These are phyloP conservation scores for Centropristis striata DNA, from an alignment of 2,113 vertebrate genomes.

Conservation along the genomic window DNA sequence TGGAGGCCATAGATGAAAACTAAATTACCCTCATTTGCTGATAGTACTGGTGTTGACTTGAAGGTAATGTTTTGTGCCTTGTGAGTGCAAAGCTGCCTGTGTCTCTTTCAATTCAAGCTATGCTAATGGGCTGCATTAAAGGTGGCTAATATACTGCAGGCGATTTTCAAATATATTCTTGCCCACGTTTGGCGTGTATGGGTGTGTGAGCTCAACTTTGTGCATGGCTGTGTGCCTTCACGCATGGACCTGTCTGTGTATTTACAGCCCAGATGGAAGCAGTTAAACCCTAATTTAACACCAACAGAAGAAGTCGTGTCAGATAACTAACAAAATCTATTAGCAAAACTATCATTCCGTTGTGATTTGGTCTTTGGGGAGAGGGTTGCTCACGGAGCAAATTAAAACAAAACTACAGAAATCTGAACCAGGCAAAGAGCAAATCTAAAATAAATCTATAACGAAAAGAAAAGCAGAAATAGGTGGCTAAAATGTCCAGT, in stretches of 20 bases:
- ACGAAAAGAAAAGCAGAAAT: slow-evolving; percentile 26
- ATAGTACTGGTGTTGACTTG: slow-evolving; percentile 60
- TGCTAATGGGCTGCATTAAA: slow-evolving; percentile 67
- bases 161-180: slow-evolving; percentile 62
- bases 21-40: slow-evolving; percentile 63
- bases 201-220: slow-evolving; percentile 38
- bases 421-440: slow-evolving; percentile 27
- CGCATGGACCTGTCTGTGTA: slow-evolving; percentile 64
- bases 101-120: slow-evolving; percentile 32
- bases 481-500: slow-evolving; percentile 5
- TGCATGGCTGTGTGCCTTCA: slow-evolving; percentile 54
- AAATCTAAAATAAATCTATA: slow-evolving; percentile 28
- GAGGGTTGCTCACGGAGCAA: slow-evolving; percentile 41
- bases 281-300: slow-evolving; percentile 80
- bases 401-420: slow-evolving; percentile 61
- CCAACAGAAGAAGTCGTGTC: slow-evolving; percentile 75
- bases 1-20: slow-evolving; percentile 72
- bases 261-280: slow-evolving; percentile 80
- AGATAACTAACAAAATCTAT: slow-evolving; percentile 84
- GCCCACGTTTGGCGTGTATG: slow-evolving; percentile 43
- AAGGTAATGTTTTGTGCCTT: slow-evolving; percentile 32
- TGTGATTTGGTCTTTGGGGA: slow-evolving; percentile 73
- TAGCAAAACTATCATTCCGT: slow-evolving; percentile 80
- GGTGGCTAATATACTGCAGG: slow-evolving; percentile 32
- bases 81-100: slow-evolving; percentile 19